Evolutionary conservation across 37 sponge, comb jelly and placozoan species (phyloP).

Genomic region (Crambe crambe): DNA sequence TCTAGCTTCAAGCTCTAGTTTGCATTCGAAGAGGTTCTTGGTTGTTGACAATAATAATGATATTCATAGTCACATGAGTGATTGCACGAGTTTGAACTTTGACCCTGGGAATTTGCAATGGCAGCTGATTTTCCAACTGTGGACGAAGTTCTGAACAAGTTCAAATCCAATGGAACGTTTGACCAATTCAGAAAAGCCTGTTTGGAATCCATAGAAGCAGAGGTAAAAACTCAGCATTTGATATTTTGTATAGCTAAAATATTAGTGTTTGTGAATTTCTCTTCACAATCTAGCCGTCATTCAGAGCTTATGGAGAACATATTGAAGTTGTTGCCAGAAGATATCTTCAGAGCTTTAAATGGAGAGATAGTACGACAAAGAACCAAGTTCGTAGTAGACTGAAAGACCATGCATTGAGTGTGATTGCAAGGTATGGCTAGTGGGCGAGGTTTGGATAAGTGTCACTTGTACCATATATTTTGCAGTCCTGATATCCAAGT

Average conservation of each 20-base stretch:
- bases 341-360: conserved; percentile 50
- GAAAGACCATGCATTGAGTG: conserved; percentile 40
- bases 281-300: conserved; percentile 36
- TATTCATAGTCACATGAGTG: conserved; percentile 40
- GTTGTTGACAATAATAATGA: conserved; percentile 33
- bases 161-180: conserved; percentile 72
- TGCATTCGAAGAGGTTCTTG: too few relatives aligned
- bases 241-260: background rate
- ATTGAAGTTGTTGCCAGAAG: conserved; percentile 54
- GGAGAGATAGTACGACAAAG: conserved; percentile 52
- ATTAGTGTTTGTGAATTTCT: too few relatives aligned
- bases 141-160: conserved; percentile 52
- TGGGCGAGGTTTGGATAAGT: background rate
- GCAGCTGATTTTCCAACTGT: conserved; percentile 27
- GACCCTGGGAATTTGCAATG: background rate
- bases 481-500: conserved; percentile 42
- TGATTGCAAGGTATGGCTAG: conserved; percentile 44
- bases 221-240: conserved; percentile 35
- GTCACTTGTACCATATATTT: background rate
- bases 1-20: too few relatives aligned
- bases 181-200: conserved; percentile 72
- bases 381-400: conserved; percentile 60
- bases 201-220: conserved; percentile 47
- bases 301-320: conserved; percentile 63
- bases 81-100: background rate